These are phyloP conservation scores for Ophthalmolycus amberensis DNA, from an alignment of 2,113 vertebrate genomes.

Conservation along the genomic window DNA sequence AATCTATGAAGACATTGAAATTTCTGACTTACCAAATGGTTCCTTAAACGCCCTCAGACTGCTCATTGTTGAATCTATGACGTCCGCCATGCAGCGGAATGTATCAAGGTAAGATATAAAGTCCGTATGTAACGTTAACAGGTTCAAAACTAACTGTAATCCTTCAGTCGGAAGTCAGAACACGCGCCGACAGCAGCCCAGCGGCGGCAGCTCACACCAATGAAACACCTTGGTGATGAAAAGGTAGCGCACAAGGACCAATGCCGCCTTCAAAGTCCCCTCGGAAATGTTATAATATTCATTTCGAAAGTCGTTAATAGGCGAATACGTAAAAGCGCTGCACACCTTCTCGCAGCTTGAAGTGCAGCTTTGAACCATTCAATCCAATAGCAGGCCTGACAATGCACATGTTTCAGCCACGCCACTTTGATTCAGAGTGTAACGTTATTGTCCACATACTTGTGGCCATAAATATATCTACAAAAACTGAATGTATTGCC, in stretches of 20 bases:
- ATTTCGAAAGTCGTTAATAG: background rate
- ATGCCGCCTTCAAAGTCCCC: conserved; percentile 22
- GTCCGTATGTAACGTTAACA: too few species aligned
- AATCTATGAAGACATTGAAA: background rate
- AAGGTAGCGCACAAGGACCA: background rate
- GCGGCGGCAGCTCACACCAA: conserved; percentile 38
- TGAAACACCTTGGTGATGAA: background rate
- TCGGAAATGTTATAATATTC: background rate
- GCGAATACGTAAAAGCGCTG: background rate
- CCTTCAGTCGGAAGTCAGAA: background rate
- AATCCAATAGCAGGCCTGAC: background rate
- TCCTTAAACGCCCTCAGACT: conserved; percentile 73
- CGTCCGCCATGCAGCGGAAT: conserved; percentile 14
- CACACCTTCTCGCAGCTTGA: background rate
- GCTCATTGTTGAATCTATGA: conserved; percentile 67
- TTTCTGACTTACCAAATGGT: conserved; percentile 74
- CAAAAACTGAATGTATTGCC: background rate
- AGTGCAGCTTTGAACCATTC: background rate
- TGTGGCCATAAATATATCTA: background rate
- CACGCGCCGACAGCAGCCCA: background rate
- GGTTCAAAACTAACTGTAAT: background rate
- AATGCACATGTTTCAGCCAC: background rate
- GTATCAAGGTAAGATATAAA: too few species aligned
- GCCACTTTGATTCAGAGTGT: background rate
- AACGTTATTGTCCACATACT: background rate